Base-by-base conservation (phyloP, 2,113 vertebrate species). In the Oophaga pumilio region DNA sequence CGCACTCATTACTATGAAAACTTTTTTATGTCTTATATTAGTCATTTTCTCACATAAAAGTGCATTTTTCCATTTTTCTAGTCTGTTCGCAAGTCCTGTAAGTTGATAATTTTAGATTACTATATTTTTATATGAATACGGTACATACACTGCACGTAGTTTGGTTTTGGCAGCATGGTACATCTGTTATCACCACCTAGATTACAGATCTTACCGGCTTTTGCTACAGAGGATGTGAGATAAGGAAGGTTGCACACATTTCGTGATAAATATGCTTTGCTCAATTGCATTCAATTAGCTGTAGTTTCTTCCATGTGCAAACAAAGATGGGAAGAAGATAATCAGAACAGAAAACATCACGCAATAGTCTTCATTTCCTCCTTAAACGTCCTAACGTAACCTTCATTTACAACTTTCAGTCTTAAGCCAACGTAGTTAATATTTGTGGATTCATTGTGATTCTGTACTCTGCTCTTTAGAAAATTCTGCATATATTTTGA, bases 381-480 rank as follows among this genome's bases (percentile, higher is more conserved):
- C 14, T 17, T 66, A 82, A 24, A n/a, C 50, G 43, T 26, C 26
- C 49, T 52, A 66, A 82, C 52, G 80, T 13, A 68, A 66, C 24
- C 77, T 28, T 10, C 20, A 10, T 20, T 80, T 80, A 20, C 17
- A 80, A 20, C 59, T 80, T 59, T 10, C 12, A 26, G 4, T 53
- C 15, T 79, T 59, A 20, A 62, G 28, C 59, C 28, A 82, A 60
- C 50, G 12, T 43, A 60, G 12, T 59, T 43, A 60, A 43, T 80
- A 80, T 79, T 79, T 26, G 76, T 57, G 59, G 18, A 64, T 57
- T 79, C 76, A 26, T 24, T 56, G 49, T 76, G 26, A 20, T 43
- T 74, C 43, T 74, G 33, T 20, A 18, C 8, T 26, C 1, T 9
- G 11, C 68, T 69, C 17, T 62, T 69, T 28, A 2, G 33, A 43